Evolutionary conservation across 2,888 invertebrate species (phyloP).

Genomic region (Orgyia antiqua): DNA sequence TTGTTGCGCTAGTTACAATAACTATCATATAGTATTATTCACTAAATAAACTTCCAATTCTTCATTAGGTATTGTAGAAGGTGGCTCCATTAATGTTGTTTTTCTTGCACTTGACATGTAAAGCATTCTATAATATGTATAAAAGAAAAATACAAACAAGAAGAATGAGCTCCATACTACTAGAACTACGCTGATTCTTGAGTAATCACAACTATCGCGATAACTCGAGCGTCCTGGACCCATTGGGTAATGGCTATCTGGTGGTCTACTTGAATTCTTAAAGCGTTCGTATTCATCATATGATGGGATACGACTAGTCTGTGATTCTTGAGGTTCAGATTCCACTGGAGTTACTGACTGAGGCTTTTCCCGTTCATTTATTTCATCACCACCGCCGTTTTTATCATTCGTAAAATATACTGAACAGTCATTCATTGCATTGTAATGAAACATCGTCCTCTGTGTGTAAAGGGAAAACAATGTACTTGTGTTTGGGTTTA

Average conservation of each 20-base stretch:
- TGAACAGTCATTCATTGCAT: neutral
- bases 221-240: slow-evolving; percentile 22
- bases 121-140: neutral
- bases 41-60: no score
- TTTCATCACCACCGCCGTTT: neutral
- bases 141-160: no score
- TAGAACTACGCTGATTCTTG: slow-evolving; percentile 5
- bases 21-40: no score
- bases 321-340: slow-evolving; percentile 1
- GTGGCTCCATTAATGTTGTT: neutral
- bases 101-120: neutral
- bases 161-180: slow-evolving; percentile 6
- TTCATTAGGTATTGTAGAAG: no score
- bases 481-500: neutral
- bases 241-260: slow-evolving; percentile 39
- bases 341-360: neutral
- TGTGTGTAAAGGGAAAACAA: neutral
- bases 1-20: no score
- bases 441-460: neutral
- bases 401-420: neutral
- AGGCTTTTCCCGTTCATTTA: neutral
- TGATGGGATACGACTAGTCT: slow-evolving; percentile 32
- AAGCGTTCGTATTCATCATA: slow-evolving; percentile 40
- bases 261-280: slow-evolving; percentile 37
- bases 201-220: slow-evolving; percentile 1